Percentiles rank a stretch among this genome's conserved stretches.
Conservation (phyloP, 2,113 vertebrate species). For the Hippocampus comes region DNA sequence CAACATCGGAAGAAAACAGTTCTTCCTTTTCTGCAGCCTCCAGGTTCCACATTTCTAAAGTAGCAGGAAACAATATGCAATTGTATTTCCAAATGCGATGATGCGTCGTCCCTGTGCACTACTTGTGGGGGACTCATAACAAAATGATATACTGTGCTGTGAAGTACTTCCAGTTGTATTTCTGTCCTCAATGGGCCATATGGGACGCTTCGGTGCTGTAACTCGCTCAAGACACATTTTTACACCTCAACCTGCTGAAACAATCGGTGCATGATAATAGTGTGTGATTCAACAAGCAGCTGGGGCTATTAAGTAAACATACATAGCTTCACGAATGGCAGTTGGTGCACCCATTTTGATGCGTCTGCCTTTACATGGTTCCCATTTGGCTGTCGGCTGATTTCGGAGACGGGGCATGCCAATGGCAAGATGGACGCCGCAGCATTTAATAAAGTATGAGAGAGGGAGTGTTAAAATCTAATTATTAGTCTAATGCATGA, state of each 20-base stretch:
- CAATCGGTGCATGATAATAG: constrained; percentile 67
- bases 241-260: constrained; percentile 63
- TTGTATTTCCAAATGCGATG: constrained; percentile 28
- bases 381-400: constrained; percentile 50
- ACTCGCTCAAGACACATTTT: constrained; percentile 64
- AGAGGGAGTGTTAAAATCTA: constrained; percentile 67
- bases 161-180: constrained; percentile 42
- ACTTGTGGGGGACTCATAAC: constrained; percentile 42
- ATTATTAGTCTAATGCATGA: constrained; percentile 74
- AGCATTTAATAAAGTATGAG: constrained; percentile 69
- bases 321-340: constrained; percentile 10
- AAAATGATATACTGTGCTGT: constrained; percentile 55
- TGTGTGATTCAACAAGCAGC: constrained; percentile 60
- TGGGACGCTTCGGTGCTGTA: constrained; percentile 43
- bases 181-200: constrained; percentile 33
- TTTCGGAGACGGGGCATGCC: constrained; percentile 63
- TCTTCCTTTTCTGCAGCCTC: constrained; percentile 23
- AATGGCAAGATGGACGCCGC: constrained; percentile 57
- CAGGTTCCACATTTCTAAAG: constrained; percentile 14
- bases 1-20: constrained; percentile 17
- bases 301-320: constrained; percentile 35
- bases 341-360: constrained; percentile 25
- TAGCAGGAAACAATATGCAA: constrained; percentile 39
- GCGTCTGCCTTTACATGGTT: constrained; percentile 45
- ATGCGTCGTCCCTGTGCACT: constrained; percentile 13